Evolutionary conservation across 1,140 invertebrate genomes (phyloP).

Genomic region (Eulimnadia texana): DNA sequence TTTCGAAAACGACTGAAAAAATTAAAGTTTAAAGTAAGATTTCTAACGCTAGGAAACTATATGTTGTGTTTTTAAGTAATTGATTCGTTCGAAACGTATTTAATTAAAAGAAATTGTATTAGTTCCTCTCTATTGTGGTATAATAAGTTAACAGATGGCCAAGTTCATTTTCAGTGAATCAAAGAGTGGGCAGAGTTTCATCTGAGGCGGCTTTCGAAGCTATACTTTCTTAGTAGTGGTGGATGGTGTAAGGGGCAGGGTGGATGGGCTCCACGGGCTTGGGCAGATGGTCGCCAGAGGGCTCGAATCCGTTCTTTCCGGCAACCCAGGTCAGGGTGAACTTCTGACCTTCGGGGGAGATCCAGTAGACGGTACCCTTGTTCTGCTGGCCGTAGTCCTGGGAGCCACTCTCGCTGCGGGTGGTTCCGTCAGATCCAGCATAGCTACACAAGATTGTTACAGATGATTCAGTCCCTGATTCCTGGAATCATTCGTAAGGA

Average conservation of each 20-base stretch:
- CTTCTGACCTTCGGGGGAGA: constrained; percentile 18
- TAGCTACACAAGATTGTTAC: background rate
- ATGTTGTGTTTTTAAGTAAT: too few relatives aligned
- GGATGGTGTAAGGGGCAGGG: background rate
- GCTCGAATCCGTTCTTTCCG: constrained; percentile 20
- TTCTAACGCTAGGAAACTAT: too few relatives aligned
- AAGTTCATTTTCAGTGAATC: too few relatives aligned
- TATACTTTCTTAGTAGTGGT: too few relatives aligned
- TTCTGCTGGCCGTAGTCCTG: background rate
- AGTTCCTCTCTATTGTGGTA: too few relatives aligned
- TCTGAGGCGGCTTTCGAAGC: too few relatives aligned
- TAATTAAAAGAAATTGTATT: too few relatives aligned
- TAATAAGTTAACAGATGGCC: too few relatives aligned
- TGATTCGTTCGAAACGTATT: too few relatives aligned
- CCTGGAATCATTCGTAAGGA: background rate
- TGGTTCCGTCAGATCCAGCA: constrained; percentile 8
- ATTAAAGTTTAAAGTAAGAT: too few relatives aligned
- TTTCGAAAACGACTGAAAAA: too few relatives aligned
- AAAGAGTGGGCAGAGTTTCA: too few relatives aligned
- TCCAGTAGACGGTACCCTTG: background rate
- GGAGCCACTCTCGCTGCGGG: background rate
- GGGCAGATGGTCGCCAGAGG: constrained; percentile 19
- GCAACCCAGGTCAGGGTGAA: constrained; percentile 18
- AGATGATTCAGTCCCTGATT: background rate
- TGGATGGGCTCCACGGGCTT: background rate